Base-by-base conservation (phyloP, 1,140 invertebrate genomes). In the Formica selysi region DNA sequence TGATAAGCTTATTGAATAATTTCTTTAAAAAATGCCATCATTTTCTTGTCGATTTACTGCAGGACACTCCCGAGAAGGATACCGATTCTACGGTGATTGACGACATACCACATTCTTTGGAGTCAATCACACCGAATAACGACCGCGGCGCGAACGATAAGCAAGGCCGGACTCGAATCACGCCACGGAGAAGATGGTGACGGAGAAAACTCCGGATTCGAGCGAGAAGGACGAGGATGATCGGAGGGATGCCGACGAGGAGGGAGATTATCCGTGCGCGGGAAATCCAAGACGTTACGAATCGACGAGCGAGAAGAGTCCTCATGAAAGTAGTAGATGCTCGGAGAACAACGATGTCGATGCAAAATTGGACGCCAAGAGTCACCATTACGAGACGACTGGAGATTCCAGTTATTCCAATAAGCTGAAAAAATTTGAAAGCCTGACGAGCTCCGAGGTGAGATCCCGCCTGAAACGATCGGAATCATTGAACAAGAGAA, bases 401-500 rank as follows among this genome's bases (percentile, higher is more conserved):
- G 22, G 81, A 11, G 93, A 94, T 62, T 74, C 91, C 0, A 94
- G 93, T n/a, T 95, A 94, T 32, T 92, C 95, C 0, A 96, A 95
- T 80, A 95, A 96, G 86, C 88, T 95, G 7, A 92, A 94, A 78
- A 94, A 93, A 80, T 95, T 95, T 76, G 95, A 95, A 62, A 94
- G 94, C n/a, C 41, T 95, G 38, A 94, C 92, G 0, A 94, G 86
- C 19, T 85, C 86, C 0, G 94, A 95, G 54, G 92, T 93, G 0
- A 87, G 94, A 26, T 95, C 95, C 0, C 94, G 95, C 76, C 87
- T 96, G 4, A 96, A 96, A 78, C 94, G 96, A 64, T 97, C 96
- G 0, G 96, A 96, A 87, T 97, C 96, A 0, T 90, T 97, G 51
- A 97, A 96, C 70, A 96, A 96, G 48, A 89, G 94, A n/a, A 80